Conservation (phyloP, 2,113 vertebrate species). For the Indicator maculatus region DNA sequence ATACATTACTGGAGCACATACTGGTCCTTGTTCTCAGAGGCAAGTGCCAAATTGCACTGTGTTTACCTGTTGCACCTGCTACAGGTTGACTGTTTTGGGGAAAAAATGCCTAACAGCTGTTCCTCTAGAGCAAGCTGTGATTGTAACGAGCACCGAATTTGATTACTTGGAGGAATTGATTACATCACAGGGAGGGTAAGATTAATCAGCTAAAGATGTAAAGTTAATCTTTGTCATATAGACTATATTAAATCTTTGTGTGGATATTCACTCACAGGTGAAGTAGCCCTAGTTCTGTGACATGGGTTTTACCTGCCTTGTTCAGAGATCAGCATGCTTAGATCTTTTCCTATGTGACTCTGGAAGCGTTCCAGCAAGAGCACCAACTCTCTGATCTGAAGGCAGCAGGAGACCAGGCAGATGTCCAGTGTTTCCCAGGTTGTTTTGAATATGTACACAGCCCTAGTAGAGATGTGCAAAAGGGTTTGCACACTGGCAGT, state of each 20-base stretch:
- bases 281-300: neutral
- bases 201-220: neutral
- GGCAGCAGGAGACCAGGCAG: neutral
- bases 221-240: neutral
- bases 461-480: neutral
- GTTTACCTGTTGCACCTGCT: neutral
- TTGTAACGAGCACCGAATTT: fast-evolving
- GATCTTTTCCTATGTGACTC: neutral
- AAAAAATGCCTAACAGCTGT: neutral
- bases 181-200: neutral
- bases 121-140: neutral
- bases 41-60: fast-evolving
- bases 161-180: neutral
- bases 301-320: fast-evolving
- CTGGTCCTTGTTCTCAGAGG: neutral
- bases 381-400: neutral
- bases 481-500: neutral
- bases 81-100: neutral
- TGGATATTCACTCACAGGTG: neutral
- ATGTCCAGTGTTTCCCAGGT: neutral
- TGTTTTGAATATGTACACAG: fast-evolving
- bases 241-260: neutral
- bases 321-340: neutral
- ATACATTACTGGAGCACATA: neutral
- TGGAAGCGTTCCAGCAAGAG: neutral